These are phyloP conservation scores for Microtus montanus DNA, from an alignment of 2,113 vertebrate species.

Conservation along the genomic window DNA sequence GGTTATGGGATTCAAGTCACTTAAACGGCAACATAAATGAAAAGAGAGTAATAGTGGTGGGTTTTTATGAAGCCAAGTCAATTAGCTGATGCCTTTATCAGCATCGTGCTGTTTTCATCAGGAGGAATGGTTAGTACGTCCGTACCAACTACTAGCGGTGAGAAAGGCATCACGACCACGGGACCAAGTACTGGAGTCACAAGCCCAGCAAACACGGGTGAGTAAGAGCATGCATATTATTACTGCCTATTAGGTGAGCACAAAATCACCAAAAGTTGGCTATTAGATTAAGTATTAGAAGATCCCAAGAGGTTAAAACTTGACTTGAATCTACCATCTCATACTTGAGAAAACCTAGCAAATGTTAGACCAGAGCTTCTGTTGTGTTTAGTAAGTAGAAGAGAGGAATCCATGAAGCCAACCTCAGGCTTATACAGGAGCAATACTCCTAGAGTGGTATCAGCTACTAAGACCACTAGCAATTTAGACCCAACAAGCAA, in stretches of 20 bases:
- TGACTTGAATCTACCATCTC: neutral
- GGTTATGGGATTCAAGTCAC: neutral
- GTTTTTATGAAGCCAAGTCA: neutral
- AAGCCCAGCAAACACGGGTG: neutral
- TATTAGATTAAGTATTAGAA: neutral
- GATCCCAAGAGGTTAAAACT: neutral
- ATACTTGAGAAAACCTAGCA: neutral
- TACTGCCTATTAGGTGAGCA: no score
- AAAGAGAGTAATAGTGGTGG: neutral
- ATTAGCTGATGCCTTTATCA: neutral
- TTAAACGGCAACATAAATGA: neutral
- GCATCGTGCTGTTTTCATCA: neutral
- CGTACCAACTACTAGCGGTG: fast-evolving
- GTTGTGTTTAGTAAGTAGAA: neutral
- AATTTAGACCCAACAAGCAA: neutral
- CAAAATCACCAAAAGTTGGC: neutral
- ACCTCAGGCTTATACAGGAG: neutral
- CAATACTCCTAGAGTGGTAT: neutral
- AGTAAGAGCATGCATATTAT: no score
- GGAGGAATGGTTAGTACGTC: neutral
- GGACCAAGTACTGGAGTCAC: neutral
- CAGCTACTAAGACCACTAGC: neutral
- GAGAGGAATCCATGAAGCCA: neutral
- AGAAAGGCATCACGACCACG: neutral
- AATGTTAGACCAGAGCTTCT: neutral